A percentile compares a stretch with the other conserved stretches of the same genome.
These are phyloP conservation scores for Eonycteris spelaea DNA, from an alignment of 2,113 vertebrate species.

Conservation along the genomic window DNA sequence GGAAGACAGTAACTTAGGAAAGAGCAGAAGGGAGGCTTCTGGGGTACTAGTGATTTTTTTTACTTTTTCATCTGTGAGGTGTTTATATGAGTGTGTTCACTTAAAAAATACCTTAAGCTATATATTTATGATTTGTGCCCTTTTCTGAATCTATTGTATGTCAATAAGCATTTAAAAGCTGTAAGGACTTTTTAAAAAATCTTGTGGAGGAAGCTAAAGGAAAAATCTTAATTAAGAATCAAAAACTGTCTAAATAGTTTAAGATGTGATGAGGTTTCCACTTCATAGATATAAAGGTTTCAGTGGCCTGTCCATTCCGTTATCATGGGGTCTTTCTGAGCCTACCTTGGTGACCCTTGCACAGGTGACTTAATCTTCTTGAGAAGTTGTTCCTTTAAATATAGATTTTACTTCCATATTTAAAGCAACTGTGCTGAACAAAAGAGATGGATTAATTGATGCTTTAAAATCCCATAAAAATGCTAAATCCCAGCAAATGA, in stretches of 20 bases:
- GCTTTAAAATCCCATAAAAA: conserved; percentile 70
- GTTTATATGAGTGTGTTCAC: neutral
- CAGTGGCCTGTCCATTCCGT: neutral
- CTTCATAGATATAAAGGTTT: conserved; percentile 17
- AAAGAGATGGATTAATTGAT: conserved; percentile 70
- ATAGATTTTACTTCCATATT: conserved; percentile 54
- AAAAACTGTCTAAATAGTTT: conserved; percentile 15
- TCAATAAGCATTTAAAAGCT: conserved; percentile 14
- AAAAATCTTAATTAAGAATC: conserved; percentile 71
- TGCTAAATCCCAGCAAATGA: conserved; percentile 66
- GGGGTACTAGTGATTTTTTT: neutral
- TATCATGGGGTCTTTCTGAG: neutral
- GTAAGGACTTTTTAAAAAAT: neutral
- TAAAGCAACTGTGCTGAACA: conserved; percentile 51
- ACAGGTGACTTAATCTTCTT: conserved; percentile 53
- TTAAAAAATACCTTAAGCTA: neutral
- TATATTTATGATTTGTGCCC: neutral
- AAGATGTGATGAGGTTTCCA: neutral
- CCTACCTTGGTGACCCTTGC: neutral
- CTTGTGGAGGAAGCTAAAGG: neutral
- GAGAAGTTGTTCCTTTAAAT: conserved; percentile 36
- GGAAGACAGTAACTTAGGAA: neutral
- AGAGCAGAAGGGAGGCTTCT: neutral
- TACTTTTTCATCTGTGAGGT: neutral
- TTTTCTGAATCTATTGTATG: neutral